Conservation (phyloP, 1,140 invertebrate genomes). For the Diuraphis noxia region DNA sequence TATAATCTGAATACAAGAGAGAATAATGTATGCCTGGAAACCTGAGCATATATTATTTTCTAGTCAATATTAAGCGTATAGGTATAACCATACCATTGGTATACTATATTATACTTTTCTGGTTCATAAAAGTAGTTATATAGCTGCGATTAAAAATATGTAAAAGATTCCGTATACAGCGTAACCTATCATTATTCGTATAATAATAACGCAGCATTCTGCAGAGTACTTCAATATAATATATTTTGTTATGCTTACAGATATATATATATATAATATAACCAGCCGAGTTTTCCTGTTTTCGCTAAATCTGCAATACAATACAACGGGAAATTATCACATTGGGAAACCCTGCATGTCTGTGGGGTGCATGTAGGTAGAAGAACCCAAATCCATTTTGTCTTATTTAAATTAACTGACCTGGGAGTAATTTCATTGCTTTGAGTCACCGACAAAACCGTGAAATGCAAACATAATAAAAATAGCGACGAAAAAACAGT, state of each 20-base stretch:
- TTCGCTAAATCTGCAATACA: not conserved
- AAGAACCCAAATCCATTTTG: not conserved
- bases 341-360: not conserved
- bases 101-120: not conserved
- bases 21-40: not conserved
- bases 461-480: not conserved
- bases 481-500: not conserved
- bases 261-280: not conserved
- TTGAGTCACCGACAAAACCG: not conserved
- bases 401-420: not conserved
- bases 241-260: not conserved
- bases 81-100: not conserved
- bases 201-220: not conserved
- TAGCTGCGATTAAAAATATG: not conserved
- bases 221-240: not conserved
- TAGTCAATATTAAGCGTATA: not conserved
- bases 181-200: not conserved
- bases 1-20: not conserved
- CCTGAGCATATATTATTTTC: not conserved
- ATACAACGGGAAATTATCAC: not conserved
- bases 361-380: not conserved
- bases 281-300: not conserved
- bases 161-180: not conserved
- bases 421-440: not conserved
- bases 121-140: not conserved